A percentile compares a stretch with the other conserved stretches of the same genome.
These are phyloP conservation scores for Ancistrus triradiatus DNA, from an alignment of 2,113 vertebrate genomes.

Conservation along the genomic window DNA sequence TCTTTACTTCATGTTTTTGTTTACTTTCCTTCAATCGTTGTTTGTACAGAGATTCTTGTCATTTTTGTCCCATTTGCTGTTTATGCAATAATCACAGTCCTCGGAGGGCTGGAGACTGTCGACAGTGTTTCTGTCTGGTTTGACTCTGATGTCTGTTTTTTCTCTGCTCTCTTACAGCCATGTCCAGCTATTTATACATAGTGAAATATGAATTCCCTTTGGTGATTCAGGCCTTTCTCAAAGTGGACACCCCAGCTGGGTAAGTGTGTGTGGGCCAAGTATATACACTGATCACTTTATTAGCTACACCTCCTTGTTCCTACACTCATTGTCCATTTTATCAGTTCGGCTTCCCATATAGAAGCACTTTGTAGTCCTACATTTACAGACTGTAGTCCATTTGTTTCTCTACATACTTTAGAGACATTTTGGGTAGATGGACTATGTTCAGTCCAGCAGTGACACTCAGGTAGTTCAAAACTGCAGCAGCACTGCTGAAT, in stretches of 20 bases:
- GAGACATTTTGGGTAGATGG: too few species aligned
- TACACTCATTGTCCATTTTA: too few species aligned
- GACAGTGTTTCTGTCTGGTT: constrained; percentile 6
- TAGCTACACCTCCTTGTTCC: too few species aligned
- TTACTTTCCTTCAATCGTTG: constrained; percentile 25
- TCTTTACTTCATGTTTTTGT: background rate
- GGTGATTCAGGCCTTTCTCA: constrained; percentile 81
- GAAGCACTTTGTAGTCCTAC: too few species aligned
- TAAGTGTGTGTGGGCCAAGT: constrained; percentile 49
- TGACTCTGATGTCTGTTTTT: background rate
- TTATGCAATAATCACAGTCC: constrained; percentile 17
- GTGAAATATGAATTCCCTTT: constrained; percentile 92
- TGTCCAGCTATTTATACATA: constrained; percentile 96
- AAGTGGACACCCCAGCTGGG: constrained; percentile 62
- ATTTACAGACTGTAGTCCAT: too few species aligned
- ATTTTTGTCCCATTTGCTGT: constrained; percentile 33
- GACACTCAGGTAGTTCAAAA: too few species aligned
- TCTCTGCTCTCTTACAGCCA: constrained; percentile 67
- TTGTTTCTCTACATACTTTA: too few species aligned
- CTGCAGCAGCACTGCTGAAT: too few species aligned
- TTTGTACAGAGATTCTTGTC: constrained; percentile 18
- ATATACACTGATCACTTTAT: too few species aligned
- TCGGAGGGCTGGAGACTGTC: background rate
- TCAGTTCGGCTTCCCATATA: too few species aligned
- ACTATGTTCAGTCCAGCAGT: too few species aligned